Evolutionary conservation across 2,113 vertebrate species (phyloP).

Genomic region (Heterotis niloticus): DNA sequence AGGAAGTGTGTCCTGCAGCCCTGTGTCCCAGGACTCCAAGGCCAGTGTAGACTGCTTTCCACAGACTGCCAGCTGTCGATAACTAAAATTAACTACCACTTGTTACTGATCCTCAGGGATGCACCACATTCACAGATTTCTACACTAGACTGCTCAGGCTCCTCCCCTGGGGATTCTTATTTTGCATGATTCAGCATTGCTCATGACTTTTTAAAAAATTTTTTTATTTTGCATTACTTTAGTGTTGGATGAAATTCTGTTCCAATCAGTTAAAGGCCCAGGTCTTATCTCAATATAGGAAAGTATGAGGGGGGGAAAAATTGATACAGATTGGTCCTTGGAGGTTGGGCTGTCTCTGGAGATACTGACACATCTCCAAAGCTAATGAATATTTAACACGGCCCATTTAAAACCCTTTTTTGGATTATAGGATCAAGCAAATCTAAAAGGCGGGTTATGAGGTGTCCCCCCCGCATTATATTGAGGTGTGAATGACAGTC

Average conservation of each 20-base stretch:
- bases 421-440: background rate
- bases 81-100: conserved; percentile 13
- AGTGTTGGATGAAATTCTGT: background rate
- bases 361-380: background rate
- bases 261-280: background rate
- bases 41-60: background rate
- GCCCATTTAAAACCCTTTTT: background rate
- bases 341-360: background rate
- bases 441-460: background rate
- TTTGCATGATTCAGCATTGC: background rate
- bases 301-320: background rate
- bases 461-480: no score
- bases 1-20: background rate
- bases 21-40: background rate
- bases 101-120: background rate
- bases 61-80: conserved; percentile 18
- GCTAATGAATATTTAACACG: conserved; percentile 4
- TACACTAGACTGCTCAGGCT: background rate
- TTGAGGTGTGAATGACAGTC: background rate
- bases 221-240: background rate
- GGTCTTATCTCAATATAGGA: background rate
- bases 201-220: background rate
- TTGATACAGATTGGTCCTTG: background rate
- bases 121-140: background rate
- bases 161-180: background rate